Percentiles rank a stretch among this genome's conserved stretches.
These are phyloP conservation scores for Troides oblongomaculatus DNA, from an alignment of 2,888 invertebrate genomes.

Conservation along the genomic window DNA sequence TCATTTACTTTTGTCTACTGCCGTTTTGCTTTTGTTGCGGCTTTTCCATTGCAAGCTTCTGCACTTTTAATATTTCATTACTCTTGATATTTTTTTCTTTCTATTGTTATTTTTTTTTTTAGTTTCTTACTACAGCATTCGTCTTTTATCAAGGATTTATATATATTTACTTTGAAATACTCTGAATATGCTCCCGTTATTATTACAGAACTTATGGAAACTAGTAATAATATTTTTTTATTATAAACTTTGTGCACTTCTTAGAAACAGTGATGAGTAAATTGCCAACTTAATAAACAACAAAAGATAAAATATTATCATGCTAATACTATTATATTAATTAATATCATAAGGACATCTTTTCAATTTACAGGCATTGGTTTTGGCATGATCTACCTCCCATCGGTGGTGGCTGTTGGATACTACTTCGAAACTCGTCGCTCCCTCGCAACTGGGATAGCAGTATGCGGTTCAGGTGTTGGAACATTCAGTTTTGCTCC, in stretches of 20 bases:
- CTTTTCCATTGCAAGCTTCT: slow-evolving; percentile 6
- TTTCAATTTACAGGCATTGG: slow-evolving; percentile 86
- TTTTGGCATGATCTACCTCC: slow-evolving; percentile 95
- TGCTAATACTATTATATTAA: not conserved
- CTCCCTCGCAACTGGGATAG: slow-evolving; percentile 95
- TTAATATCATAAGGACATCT: not conserved
- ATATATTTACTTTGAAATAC: too few species aligned
- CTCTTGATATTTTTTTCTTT: not conserved
- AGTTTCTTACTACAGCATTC: not conserved
- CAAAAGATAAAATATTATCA: not conserved
- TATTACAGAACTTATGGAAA: too few species aligned
- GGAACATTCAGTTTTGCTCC: slow-evolving; percentile 98
- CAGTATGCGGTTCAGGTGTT: slow-evolving; percentile 95
- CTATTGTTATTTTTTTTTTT: slow-evolving; percentile 6
- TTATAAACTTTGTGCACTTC: too few species aligned
- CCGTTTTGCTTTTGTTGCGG: slow-evolving; percentile 7
- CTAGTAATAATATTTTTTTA: too few species aligned
- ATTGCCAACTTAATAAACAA: not conserved
- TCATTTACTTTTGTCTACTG: not conserved
- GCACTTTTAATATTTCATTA: slow-evolving; percentile 9
- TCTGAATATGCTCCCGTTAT: too few species aligned
- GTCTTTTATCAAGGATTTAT: too few species aligned
- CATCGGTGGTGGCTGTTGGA: slow-evolving; percentile 97
- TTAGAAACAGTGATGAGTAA: too few species aligned
- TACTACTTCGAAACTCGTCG: slow-evolving; percentile 98